Conservation (phyloP, 2,113 vertebrate genomes). For the Gadus macrocephalus region DNA sequence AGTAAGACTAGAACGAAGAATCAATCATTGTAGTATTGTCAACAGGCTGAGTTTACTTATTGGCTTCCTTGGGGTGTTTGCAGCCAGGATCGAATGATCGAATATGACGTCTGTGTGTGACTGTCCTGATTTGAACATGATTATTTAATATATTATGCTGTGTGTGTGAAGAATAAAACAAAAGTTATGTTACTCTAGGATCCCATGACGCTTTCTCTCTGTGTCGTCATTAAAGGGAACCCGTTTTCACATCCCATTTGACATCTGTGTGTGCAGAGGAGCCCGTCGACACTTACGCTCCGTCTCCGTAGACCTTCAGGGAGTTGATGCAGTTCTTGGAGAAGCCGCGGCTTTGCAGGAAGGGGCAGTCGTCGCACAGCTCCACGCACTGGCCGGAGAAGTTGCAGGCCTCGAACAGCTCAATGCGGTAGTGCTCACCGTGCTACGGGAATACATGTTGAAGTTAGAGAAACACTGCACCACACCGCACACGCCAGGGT, state of each 20-base stretch:
- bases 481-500: not conserved
- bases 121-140: too few relatives aligned
- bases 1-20: too few relatives aligned
- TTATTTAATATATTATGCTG: too few relatives aligned
- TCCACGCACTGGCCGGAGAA: constrained; percentile 85
- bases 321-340: constrained; percentile 84
- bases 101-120: too few relatives aligned
- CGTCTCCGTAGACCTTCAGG: constrained; percentile 84
- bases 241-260: not conserved
- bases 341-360: constrained; percentile 84
- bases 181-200: too few relatives aligned
- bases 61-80: too few relatives aligned
- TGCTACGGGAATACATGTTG: constrained; percentile 68
- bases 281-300: constrained; percentile 76
- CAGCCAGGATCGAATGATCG: too few relatives aligned
- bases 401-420: constrained; percentile 84
- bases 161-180: too few relatives aligned
- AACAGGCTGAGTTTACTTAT: too few relatives aligned
- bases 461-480: not conserved
- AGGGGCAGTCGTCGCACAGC: constrained; percentile 84
- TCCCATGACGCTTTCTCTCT: too few relatives aligned
- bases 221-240: too few relatives aligned
- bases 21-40: too few relatives aligned
- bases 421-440: constrained; percentile 83
- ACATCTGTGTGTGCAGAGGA: constrained; percentile 2